Base-by-base conservation (phyloP, 2,797 vertebrate genomes). In the Numenius phaeopus region DNA sequence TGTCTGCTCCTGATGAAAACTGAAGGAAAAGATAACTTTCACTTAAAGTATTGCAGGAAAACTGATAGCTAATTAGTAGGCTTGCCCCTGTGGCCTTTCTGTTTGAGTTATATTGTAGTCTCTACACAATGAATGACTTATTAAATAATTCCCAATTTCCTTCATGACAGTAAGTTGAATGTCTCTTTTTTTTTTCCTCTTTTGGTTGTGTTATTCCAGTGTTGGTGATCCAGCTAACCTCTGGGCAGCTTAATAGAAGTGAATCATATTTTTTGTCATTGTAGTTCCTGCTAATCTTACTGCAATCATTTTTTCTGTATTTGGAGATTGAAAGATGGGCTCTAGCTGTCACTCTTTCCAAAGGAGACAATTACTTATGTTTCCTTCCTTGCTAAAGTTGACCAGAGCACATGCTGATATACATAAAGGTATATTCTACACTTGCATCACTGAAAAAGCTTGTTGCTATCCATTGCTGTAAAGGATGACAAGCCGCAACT, bases 101-200 rank as follows among this genome's bases (percentile, higher is more conserved):
- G 19, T 94, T 95, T 88, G 66, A 94, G 54, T 84, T 91, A 88
- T 66, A 73, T 58, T 94, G 82, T 44, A 82, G 42, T 57, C 27
- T 69, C 32, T 64, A 78, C 46, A 76, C 39, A 94, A 61, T 12
- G 42, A 78, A 87, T 72, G 37, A 89, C 62, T 89, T 83, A 70
- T 66, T 91, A 84, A 91, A 79, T 29, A 87, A 59, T 88, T 81
- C 52, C 44, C 14, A 24, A 22, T 90, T 94, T 96, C 62, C 50
- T 93, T 71, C 72, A 59, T 5, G 5, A 76, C 34, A 79, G 30
- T 24, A 64, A 86, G n/a, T 55, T 90, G 23, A 93, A 86, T 44
- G 29, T 42, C 2, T 27, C 30, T 50, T 54, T n/a, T 42, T 39
- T 32, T 59, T 77, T 37, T 18, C 12, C 23, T 21, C 5, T 42